Conservation (phyloP, 1,140 invertebrate species). For the Drosophila oshimai region DNA sequence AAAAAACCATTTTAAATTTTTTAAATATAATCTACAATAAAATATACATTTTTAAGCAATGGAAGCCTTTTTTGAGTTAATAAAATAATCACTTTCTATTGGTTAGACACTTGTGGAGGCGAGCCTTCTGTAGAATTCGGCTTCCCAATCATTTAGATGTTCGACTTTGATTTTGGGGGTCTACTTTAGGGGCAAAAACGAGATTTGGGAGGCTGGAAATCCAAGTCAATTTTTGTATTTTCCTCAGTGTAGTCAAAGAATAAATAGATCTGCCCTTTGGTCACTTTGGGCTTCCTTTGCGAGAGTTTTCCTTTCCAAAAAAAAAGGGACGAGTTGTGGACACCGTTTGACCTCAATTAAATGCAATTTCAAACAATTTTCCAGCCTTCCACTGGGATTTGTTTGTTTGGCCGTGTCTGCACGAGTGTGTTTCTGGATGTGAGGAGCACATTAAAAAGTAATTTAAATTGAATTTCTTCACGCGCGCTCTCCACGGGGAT, state of each 20-base stretch:
- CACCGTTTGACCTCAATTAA: conserved; percentile 40
- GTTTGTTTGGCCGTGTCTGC: neutral
- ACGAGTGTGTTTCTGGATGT: neutral
- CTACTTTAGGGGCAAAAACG: too few species aligned
- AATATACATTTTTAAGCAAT: too few species aligned
- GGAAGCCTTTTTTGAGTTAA: too few species aligned
- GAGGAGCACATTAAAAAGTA: conserved; percentile 62
- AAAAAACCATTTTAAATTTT: too few species aligned
- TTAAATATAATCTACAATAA: too few species aligned
- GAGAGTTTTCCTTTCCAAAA: neutral
- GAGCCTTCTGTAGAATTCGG: too few species aligned
- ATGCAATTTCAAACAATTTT: conserved; percentile 50
- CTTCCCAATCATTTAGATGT: too few species aligned
- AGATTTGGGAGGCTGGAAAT: too few species aligned
- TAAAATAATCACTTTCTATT: too few species aligned
- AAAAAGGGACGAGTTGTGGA: neutral
- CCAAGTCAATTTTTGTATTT: too few species aligned
- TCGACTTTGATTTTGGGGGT: too few species aligned
- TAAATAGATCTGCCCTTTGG: conserved; percentile 1
- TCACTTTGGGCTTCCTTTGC: neutral
- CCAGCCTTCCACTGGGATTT: neutral
- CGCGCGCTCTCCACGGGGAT: conserved; percentile 21
- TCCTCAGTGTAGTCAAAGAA: neutral
- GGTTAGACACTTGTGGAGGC: too few species aligned
- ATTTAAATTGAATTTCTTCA: conserved; percentile 75